phyloP scores from a whole-genome alignment of 2,797 vertebrate genomes.

The Mastacembelus armatus region DNA sequence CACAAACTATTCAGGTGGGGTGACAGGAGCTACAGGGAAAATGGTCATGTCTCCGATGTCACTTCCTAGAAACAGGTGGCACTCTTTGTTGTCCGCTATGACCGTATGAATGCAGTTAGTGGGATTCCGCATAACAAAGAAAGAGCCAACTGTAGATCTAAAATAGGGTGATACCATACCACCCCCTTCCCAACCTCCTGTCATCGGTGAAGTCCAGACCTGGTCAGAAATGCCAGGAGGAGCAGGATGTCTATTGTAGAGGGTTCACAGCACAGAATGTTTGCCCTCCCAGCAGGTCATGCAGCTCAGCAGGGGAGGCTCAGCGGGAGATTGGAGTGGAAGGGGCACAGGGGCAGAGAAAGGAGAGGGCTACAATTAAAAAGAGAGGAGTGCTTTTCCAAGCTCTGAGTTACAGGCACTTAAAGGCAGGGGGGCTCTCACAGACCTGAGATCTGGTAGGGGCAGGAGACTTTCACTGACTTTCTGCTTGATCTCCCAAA shows the following conservation, averaged over 20 bases:
- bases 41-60: conserved; percentile 40
- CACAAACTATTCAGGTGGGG: conserved; percentile 36
- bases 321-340: conserved; percentile 42
- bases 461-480: conserved; percentile 53
- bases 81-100: conserved; percentile 40
- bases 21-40: conserved; percentile 43
- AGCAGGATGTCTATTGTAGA: conserved; percentile 76
- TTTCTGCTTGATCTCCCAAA: conserved; percentile 42
- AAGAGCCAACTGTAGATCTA: conserved; percentile 52
- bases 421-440: conserved; percentile 34
- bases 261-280: conserved; percentile 69
- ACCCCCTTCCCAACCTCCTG: conserved; percentile 28
- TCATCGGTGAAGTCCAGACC: conserved; percentile 47
- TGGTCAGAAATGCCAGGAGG: conserved; percentile 62
- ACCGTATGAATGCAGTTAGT: conserved; percentile 36
- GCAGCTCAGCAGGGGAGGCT: conserved; percentile 61
- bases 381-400: conserved; percentile 58
- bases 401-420: conserved; percentile 66
- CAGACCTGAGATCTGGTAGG: conserved; percentile 54
- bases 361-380: conserved; percentile 54
- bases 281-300: conserved; percentile 78
- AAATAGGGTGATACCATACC: neutral
- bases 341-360: conserved; percentile 32
- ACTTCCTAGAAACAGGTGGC: conserved; percentile 71
- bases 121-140: conserved; percentile 64